These are phyloP conservation scores for Anoura caudifer DNA, from an alignment of 2,113 vertebrate genomes.

Conservation along the genomic window DNA sequence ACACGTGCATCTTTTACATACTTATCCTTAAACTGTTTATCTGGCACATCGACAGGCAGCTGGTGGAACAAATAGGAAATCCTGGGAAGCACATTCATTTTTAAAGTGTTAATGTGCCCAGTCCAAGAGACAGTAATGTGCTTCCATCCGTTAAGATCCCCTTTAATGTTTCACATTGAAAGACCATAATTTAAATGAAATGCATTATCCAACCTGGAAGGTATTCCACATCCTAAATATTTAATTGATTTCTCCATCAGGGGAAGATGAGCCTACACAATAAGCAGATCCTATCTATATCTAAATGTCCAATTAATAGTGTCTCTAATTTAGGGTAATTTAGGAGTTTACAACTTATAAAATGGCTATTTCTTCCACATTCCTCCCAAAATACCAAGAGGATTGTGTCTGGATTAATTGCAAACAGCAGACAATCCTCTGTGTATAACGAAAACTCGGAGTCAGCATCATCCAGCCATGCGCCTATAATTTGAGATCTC, in stretches of 20 bases:
- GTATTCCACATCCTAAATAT: slow-evolving; percentile 72
- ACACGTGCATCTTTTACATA: slow-evolving; percentile 65
- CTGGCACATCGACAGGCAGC: slow-evolving; percentile 65
- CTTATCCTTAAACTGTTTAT: slow-evolving; percentile 73
- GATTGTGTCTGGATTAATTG: slow-evolving; percentile 75
- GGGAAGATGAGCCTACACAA: slow-evolving; percentile 61
- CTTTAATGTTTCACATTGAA: slow-evolving; percentile 65
- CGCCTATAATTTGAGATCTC: slow-evolving; percentile 47
- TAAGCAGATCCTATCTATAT: slow-evolving; percentile 64
- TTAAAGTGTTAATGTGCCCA: slow-evolving; percentile 59
- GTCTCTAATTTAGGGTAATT: slow-evolving; percentile 75
- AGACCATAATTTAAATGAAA: slow-evolving; percentile 74
- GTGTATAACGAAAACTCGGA: slow-evolving; percentile 23
- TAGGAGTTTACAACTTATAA: slow-evolving; percentile 78
- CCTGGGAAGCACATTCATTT: slow-evolving; percentile 64
- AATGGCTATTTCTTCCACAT: slow-evolving; percentile 72
- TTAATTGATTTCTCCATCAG: slow-evolving; percentile 70
- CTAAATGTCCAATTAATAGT: slow-evolving; percentile 63
- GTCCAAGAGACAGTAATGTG: slow-evolving; percentile 58
- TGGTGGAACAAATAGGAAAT: slow-evolving; percentile 73
- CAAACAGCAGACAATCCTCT: slow-evolving; percentile 73
- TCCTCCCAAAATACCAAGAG: slow-evolving; percentile 66
- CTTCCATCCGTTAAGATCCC: slow-evolving; percentile 65
- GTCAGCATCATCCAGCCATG: slow-evolving; percentile 58
- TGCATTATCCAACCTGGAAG: slow-evolving; percentile 66